Conservation (phyloP, 2,888 invertebrate genomes). For the Platerodrilus igneus region DNA sequence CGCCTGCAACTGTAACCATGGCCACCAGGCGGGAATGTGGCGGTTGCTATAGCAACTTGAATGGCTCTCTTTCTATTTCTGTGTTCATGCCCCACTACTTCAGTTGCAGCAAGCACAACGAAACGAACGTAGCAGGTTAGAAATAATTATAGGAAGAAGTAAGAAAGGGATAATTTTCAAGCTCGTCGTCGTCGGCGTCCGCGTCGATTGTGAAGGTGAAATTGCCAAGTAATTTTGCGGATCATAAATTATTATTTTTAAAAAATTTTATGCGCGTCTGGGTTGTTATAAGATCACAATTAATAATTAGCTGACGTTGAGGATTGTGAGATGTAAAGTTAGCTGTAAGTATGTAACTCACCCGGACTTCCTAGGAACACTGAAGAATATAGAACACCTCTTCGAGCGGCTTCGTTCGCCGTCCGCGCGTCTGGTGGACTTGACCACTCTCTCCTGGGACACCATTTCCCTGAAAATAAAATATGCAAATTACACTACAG, state of each 20-base stretch:
- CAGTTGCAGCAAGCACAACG: constrained; percentile 20
- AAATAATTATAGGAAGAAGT: no score
- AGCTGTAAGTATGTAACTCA: constrained; percentile 47
- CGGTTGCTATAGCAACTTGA: constrained; percentile 47
- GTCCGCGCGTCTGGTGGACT: constrained; percentile 78
- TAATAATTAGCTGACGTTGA: no score
- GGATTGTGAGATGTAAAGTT: no score
- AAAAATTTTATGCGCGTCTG: no score
- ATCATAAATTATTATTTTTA: constrained; percentile 36
- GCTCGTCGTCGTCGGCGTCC: constrained; percentile 11
- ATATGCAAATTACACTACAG: no score
- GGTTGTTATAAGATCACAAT: no score
- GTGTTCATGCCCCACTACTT: constrained; percentile 17
- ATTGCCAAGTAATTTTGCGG: constrained; percentile 37
- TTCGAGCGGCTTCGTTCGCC: constrained; percentile 67
- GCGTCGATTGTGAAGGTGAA: constrained; percentile 35
- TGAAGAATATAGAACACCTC: constrained; percentile 83
- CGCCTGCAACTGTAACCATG: constrained; percentile 41
- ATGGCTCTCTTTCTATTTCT: constrained; percentile 21
- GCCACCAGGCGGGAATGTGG: constrained; percentile 51
- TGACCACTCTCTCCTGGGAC: constrained; percentile 85
- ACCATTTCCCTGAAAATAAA: constrained; percentile 83
- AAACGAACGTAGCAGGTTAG: constrained; percentile 30
- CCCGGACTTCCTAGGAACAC: constrained; percentile 91
- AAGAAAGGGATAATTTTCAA: no score